phyloP scores from a whole-genome alignment of 2,797 vertebrate species.

The Tachyglossus aculeatus region DNA sequence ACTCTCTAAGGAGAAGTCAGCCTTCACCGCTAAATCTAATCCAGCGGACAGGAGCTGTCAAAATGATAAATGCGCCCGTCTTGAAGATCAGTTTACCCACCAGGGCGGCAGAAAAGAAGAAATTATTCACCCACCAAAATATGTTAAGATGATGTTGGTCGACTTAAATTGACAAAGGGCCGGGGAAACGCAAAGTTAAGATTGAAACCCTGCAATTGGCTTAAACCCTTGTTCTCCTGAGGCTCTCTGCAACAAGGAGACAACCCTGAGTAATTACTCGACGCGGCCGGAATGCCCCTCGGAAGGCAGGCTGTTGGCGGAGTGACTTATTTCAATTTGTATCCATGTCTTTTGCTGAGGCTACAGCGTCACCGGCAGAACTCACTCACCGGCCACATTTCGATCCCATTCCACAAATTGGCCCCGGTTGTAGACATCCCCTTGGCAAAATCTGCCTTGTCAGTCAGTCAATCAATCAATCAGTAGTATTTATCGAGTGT shows the following conservation, averaged over 20 bases:
- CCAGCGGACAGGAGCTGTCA: constrained; percentile 57
- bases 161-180: constrained; percentile 39
- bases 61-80: constrained; percentile 58
- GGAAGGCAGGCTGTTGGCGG: constrained; percentile 9
- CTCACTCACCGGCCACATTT: too few species aligned
- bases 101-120: constrained; percentile 23
- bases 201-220: constrained; percentile 8
- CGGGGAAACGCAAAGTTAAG: constrained; percentile 38
- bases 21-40: constrained; percentile 59
- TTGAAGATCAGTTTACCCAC: constrained; percentile 58
- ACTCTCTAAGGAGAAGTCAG: constrained; percentile 44
- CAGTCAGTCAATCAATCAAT: too few species aligned
- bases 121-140: constrained; percentile 49
- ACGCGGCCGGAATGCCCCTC: constrained; percentile 28
- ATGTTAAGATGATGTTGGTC: constrained; percentile 47
- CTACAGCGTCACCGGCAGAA: not conserved
- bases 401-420: too few species aligned
- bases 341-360: not conserved
- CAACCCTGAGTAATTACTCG: constrained; percentile 31
- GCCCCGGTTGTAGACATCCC: too few species aligned
- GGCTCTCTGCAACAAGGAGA: not conserved
- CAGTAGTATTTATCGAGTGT: too few species aligned
- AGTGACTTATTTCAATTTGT: constrained; percentile 45
- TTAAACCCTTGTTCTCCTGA: constrained; percentile 8
- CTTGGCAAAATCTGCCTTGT: too few species aligned